Evolutionary conservation across 2,797 vertebrate genomes (phyloP).

Genomic region (Astyanax mexicanus): DNA sequence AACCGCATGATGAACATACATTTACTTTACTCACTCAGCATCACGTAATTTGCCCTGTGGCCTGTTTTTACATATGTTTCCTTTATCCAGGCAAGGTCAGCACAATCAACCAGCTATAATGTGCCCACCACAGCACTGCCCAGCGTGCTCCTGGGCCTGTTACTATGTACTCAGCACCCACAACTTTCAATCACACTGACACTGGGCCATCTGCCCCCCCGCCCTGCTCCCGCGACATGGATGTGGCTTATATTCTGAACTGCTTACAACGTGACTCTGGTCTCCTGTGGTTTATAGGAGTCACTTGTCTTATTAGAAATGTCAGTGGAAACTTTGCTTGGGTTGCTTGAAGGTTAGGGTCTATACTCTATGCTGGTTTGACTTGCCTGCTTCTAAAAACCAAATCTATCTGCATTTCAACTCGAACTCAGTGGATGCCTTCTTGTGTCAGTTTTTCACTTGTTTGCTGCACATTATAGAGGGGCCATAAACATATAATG

Average conservation of each 20-base stretch:
- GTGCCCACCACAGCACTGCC: slow-evolving; percentile 18
- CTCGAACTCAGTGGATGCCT: background rate
- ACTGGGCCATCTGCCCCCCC: background rate
- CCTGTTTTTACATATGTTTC: slow-evolving; percentile 32
- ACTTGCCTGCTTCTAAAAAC: background rate
- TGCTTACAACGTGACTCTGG: background rate
- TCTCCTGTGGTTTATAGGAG: background rate
- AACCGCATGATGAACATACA: background rate
- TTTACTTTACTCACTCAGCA: background rate
- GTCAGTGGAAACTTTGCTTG: background rate
- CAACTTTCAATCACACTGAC: background rate
- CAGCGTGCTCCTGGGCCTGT: background rate
- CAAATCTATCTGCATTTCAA: slow-evolving; percentile 32
- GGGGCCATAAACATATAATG: background rate
- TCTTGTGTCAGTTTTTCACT: slow-evolving; percentile 23
- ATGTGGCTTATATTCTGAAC: background rate
- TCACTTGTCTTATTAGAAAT: background rate
- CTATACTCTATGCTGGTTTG: background rate
- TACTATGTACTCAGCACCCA: slow-evolving; percentile 19
- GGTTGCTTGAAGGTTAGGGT: too few relatives aligned
- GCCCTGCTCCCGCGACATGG: background rate
- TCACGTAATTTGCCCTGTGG: background rate
- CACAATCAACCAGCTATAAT: slow-evolving; percentile 45
- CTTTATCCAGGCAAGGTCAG: slow-evolving; percentile 38
- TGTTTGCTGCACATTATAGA: slow-evolving; percentile 13